A percentile compares a stretch with the other conserved stretches of the same genome.
phyloP scores from a whole-genome alignment of 2,888 invertebrate genomes.

The Tortrix viridana region DNA sequence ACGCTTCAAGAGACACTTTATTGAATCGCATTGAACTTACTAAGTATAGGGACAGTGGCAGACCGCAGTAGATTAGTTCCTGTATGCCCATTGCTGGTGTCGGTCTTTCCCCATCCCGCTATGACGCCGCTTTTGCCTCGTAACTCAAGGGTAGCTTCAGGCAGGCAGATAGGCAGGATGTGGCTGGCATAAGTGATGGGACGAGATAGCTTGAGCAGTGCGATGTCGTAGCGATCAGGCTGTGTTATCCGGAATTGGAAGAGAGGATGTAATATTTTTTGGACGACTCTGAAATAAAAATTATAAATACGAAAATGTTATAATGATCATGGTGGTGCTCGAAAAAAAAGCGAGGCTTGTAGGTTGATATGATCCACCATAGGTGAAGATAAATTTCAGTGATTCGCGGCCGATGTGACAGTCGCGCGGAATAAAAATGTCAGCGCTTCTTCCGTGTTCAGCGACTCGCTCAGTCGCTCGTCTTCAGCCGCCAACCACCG shows the following conservation, averaged over 20 bases:
- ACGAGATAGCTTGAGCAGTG: slow-evolving; percentile 88
- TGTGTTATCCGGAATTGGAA: slow-evolving; percentile 93
- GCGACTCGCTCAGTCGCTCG: too few species aligned
- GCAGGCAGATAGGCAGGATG: slow-evolving; percentile 92
- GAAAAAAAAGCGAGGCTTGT: too few species aligned
- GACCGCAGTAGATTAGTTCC: slow-evolving; percentile 92
- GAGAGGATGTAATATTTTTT: slow-evolving; percentile 91
- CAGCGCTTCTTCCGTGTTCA: too few species aligned
- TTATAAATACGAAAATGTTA: too few species aligned
- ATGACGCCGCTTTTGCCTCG: slow-evolving; percentile 81
- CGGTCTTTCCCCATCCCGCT: slow-evolving; percentile 94
- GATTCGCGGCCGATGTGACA: too few species aligned
- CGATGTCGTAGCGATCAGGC: slow-evolving; percentile 92
- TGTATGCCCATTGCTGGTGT: slow-evolving; percentile 88
- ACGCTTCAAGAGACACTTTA: too few species aligned
- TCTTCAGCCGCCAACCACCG: too few species aligned
- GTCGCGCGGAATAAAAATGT: too few species aligned
- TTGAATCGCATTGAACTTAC: slow-evolving; percentile 68
- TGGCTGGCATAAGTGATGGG: slow-evolving; percentile 87
- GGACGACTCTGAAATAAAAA: slow-evolving; percentile 81
- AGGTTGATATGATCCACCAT: too few species aligned
- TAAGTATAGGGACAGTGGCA: slow-evolving; percentile 91
- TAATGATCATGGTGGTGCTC: too few species aligned
- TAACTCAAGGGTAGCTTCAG: slow-evolving; percentile 74
- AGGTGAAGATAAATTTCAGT: too few species aligned